Base-by-base conservation (phyloP, 2,113 vertebrate genomes). In the Felis chaus region DNA sequence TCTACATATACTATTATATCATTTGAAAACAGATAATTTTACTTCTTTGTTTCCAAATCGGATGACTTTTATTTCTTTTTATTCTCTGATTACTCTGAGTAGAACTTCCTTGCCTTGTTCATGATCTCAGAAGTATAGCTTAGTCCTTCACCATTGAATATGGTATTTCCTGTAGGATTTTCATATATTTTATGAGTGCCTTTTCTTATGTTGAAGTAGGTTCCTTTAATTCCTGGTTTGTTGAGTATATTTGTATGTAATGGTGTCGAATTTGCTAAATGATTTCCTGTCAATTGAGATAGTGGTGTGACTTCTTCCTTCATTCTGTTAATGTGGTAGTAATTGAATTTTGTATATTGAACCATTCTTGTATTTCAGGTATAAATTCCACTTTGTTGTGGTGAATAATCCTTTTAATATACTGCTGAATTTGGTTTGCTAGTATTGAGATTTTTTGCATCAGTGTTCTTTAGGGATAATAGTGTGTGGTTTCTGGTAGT, bases 291-390 rank as follows among this genome's bases (percentile, higher is more conserved):
- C 31, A 65, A 5, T 29, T 90, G 68, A 95, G 7, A 55, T 90
- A 36, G 55, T 84, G 31, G 18, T 55, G 45, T 83, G 79, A 12
- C 68, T 84, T 89, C 73, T 90, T 29, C 57, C 61, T 76, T 95
- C 45, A 68, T 90, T 76, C 31, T 84, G 36, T 76, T 84, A 41
- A 90, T 68, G 36, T 90, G 55, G 45, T 83, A 0, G n/a, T 90
- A 36, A 84, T 55, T 69, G 27, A 83, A 55, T 90, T 90, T 89
- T 94, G 66, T 36, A 55, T 84, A 8, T 66, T 94, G 76, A 95
- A 39, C 21, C 50, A n/a, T 45, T 31, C 45, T 83, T 90, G 48
- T 19, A 50, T 63, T 76, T 29, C 90, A 66, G 3, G 11, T 90
- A 76, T 83, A 74, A 66, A 74, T 95, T 31, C 81, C 57, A 23